Base-by-base conservation (phyloP, 2,888 invertebrate genomes). In the Agrotis clavis region DNA sequence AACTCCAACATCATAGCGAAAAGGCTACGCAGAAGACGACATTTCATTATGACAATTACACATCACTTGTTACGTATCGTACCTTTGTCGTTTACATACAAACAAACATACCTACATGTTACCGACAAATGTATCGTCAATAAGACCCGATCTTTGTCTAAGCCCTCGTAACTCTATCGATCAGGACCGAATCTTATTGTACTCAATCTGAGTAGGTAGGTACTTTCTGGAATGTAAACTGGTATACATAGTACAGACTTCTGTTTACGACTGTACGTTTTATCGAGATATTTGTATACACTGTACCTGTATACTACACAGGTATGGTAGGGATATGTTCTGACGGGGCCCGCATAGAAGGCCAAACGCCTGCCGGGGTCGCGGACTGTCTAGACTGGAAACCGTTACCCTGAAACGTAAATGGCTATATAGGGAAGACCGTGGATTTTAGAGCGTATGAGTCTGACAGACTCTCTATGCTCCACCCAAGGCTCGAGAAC, bases 101-200 rank as follows among this genome's bases (percentile, higher is more conserved):
- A 47, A 45, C 71, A 57, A 6, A 50, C 45, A 69, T 7, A 54
- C 71, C 50, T 9, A 50, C 45, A 69, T 11, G 7, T 51, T 25
- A 1, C 69, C 25, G 21, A 64, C 19, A 59, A 59, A 61, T 41
- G 30, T 72, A 60, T 50, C 59, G 6, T 54, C 54, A 50, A 47
- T 51, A 30, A 59, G 19, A 64, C 19, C 18, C 47, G 54, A 73
- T 79, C 73, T 61, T 76, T 61, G 74, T 78, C 18, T 51, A 60
- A 59, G 19, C 65, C 30, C 50, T 76, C 79, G 79, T 72, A 60
- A 72, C 54, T 50, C 19, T 19, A 79, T 76, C 65, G 64, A 76
- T 72, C 63, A 73, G 45, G 21, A 50, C 21, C 21, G 53, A 54
- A 81, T 71, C 48, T 47, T 64, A 69, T 82, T 78, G 71, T 71